Percentiles rank a stretch among this genome's conserved stretches.
These are phyloP conservation scores for Parotocinclus haroldoi DNA, from an alignment of 2,797 vertebrate species.

Conservation along the genomic window DNA sequence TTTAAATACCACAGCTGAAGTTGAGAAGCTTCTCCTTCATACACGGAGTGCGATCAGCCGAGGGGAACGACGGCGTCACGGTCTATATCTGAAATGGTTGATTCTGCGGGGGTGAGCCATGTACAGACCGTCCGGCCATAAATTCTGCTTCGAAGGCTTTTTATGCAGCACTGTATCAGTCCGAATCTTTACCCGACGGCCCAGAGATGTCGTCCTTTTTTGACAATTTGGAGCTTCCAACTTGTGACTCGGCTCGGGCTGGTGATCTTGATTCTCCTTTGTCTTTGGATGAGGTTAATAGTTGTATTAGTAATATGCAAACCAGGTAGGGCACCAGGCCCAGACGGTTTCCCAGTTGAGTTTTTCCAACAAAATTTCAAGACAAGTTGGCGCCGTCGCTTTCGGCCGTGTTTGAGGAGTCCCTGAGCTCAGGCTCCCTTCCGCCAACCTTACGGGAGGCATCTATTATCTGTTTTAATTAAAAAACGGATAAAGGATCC, in stretches of 20 bases:
- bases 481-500: too few relatives aligned
- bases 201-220: background rate
- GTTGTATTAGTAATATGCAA: too few relatives aligned
- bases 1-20: background rate
- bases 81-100: too few relatives aligned
- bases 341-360: too few relatives aligned
- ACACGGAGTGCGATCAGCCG: background rate
- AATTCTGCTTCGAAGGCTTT: too few relatives aligned
- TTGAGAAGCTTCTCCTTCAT: background rate
- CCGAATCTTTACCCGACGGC: background rate
- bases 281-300: too few relatives aligned
- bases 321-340: too few relatives aligned
- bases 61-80: too few relatives aligned
- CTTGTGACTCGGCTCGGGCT: background rate
- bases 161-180: too few relatives aligned
- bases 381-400: background rate
- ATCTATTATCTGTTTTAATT: background rate
- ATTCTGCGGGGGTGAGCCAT: too few relatives aligned
- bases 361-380: too few relatives aligned
- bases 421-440: constrained; percentile 1
- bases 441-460: background rate
- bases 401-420: background rate
- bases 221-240: background rate
- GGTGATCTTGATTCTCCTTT: background rate
- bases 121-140: too few relatives aligned